Conservation (phyloP, 2,113 vertebrate genomes). For the Hippoglossus stenolepis region DNA sequence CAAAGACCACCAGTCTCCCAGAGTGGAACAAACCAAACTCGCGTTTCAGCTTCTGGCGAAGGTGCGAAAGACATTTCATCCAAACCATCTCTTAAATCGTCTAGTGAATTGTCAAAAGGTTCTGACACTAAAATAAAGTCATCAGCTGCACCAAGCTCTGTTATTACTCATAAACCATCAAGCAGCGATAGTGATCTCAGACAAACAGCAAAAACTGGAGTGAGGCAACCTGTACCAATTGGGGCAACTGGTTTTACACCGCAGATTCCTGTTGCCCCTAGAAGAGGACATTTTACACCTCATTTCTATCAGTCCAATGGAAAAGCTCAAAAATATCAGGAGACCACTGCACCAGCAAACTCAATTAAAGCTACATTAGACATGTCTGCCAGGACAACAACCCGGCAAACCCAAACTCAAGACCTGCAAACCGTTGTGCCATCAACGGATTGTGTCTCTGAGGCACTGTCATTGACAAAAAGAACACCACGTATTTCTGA, state of each 20-base stretch:
- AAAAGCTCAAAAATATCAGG: constrained; percentile 38
- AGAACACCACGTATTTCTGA: constrained; percentile 41
- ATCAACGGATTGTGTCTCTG: constrained; percentile 23
- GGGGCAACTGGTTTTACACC: constrained; percentile 4
- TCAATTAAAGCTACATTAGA: constrained; percentile 71
- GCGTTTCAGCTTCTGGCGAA: constrained; percentile 71
- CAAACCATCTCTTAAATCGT: constrained; percentile 19
- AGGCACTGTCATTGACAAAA: constrained; percentile 70
- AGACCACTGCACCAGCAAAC: constrained; percentile 72
- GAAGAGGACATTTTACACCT: constrained; percentile 25
- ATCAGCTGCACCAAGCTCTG: constrained; percentile 23
- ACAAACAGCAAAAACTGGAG: background rate
- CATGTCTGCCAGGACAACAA: constrained; percentile 71
- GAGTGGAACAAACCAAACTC: constrained; percentile 47
- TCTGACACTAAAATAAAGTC: background rate
- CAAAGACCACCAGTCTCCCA: constrained; percentile 19
- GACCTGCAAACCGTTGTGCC: constrained; percentile 5
- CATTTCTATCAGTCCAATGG: constrained; percentile 15
- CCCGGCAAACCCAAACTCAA: background rate
- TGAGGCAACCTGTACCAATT: constrained; percentile 1
- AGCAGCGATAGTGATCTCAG: constrained; percentile 14
- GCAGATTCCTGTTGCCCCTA: constrained; percentile 14
- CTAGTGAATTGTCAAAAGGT: constrained; percentile 30
- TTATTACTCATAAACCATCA: background rate
- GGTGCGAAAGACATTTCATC: constrained; percentile 70